Evolutionary conservation across 2,797 vertebrate genomes (phyloP), one percentile per base, ranked within the genome.

Genomic region (Pogonophryne albipinna): DNA sequence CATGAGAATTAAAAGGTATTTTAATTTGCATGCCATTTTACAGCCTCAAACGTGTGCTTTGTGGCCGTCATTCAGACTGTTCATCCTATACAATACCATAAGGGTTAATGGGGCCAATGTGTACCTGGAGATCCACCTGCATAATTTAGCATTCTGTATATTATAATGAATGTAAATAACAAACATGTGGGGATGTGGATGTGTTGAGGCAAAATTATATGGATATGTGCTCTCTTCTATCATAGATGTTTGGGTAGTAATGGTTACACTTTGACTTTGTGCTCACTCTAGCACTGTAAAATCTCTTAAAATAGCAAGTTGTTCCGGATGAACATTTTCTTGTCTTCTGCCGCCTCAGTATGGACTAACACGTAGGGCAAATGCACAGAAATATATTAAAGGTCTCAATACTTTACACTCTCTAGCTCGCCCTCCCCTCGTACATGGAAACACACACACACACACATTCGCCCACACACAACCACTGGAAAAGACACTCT

Each of bases 401-500:
- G 58, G 70, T 50, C 51, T 38, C 63, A 82, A 49, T 38, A 55
- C 45, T 70, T 58, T 41, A 53, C 61, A 17, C 50, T 84, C 45
- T 69, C 71, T 87, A 59, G 79, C 76, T 77, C 55, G 61, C 57
- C 58, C 52, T 66, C 0, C 10, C 70, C 71, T 79, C 16, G 1
- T 76, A 79, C 70, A 75, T 56, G 38, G 19, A 12, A 70, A 52
- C 83, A 62, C 45, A 41, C 17, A n/a, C n/a, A n/a, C n/a, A 66
- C 71, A 67, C 60, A 69, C 63, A 63, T 19, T 75, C 81, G 3
- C 87, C 68, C 73, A 87, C 90, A 80, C 86, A 89, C 67, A 68
- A 67, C 69, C 73, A 51, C 68, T 82, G 77, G 71, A 85, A 83
- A 85, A 82, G 79, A 86, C 76, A 85, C 87, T 80, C 70, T 64